phyloP scores from a whole-genome alignment of 2,113 vertebrate genomes.

The Salvelinus sp. region DNA sequence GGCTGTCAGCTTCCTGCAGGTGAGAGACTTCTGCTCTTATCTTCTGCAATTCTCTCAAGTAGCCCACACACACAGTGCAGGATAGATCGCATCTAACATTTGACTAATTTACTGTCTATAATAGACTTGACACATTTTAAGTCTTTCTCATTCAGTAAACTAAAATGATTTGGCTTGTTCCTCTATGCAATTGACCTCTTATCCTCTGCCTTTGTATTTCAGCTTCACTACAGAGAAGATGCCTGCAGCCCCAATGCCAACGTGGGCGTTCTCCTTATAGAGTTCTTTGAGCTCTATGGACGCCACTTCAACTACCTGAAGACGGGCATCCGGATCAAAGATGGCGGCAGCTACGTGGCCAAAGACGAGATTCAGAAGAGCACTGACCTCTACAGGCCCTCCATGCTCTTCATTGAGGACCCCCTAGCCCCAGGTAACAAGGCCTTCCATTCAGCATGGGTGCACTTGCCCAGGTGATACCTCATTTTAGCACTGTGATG shows the following conservation, averaged over 20 bases:
- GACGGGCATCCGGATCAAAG: conserved; percentile 97
- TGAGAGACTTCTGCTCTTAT: conserved; percentile 51
- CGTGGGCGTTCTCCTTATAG: conserved; percentile 96
- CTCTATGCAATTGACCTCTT: neutral
- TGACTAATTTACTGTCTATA: too few relatives aligned
- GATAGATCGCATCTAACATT: too few relatives aligned
- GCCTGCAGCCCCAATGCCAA: conserved; percentile 90
- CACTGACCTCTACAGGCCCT: conserved; percentile 95
- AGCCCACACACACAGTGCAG: too few relatives aligned
- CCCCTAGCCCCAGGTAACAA: conserved; percentile 90
- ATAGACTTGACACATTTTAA: too few relatives aligned
- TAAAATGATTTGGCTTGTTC: neutral
- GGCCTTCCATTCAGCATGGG: neutral
- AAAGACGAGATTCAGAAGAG: conserved; percentile 97
- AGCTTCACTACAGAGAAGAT: conserved; percentile 90
- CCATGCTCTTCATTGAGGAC: conserved; percentile 98
- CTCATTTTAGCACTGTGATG: too few relatives aligned
- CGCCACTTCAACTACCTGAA: conserved; percentile 98
- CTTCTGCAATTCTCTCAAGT: neutral
- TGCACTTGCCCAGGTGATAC: neutral
- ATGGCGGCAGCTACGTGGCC: conserved; percentile 95
- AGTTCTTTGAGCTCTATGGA: conserved; percentile 98
- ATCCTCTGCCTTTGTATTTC: neutral
- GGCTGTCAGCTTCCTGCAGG: conserved; percentile 98
- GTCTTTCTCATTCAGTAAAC: too few relatives aligned